Evolutionary conservation across 2,113 vertebrate species (phyloP), one percentile per base, ranked within the genome.

Genomic region (Tricholaema leucomelas): DNA sequence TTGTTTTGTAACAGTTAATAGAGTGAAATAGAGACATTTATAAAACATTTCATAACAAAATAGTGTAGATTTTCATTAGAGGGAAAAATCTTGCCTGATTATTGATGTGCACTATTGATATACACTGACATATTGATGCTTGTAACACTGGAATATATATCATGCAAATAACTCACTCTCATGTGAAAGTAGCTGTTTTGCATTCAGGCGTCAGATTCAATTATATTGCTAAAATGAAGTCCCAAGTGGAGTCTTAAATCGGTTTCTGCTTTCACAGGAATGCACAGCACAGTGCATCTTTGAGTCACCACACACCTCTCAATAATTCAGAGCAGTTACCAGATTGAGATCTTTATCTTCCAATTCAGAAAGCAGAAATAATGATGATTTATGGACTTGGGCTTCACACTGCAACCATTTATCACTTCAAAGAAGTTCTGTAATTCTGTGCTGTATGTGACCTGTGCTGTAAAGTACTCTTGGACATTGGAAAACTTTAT

Each of bases 151-250:
- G n/a, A n/a, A 27, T 86, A 52, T 71, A 36, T 65, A 31, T 71
- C 30, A 52, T 59, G 81, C 61, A 92, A 81, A 81, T 80, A 10
- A 38, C 78, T 91, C 38, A 77, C 14, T 21, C 42, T 80, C 46
- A 63, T 85, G 18, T 44, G 52, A 61, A 85, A 61, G 58, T 72
- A 52, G 7, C 16, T 91, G 9, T 48, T 96, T 91, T 85, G 48
- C 83, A 66, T 93, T 95, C 86, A 73, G 60, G 59, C 35, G 71
- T 82, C 66, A 74, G 48, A 86, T 92, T 92, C 46, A 93, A 90
- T 95, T 95, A 80, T 2, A 46, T 24, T 59, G 55, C 64, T 66
- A 69, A 61, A 88, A 84, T 86, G 42, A 92, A 92, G 25, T 88
- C 81, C 66, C 38, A 67, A 71, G 55, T 54, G 80, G 92, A 84